Evolutionary conservation across 1,140 invertebrate genomes (phyloP), one percentile per base, ranked within the genome.

Genomic region (Drosophila bocki): DNA sequence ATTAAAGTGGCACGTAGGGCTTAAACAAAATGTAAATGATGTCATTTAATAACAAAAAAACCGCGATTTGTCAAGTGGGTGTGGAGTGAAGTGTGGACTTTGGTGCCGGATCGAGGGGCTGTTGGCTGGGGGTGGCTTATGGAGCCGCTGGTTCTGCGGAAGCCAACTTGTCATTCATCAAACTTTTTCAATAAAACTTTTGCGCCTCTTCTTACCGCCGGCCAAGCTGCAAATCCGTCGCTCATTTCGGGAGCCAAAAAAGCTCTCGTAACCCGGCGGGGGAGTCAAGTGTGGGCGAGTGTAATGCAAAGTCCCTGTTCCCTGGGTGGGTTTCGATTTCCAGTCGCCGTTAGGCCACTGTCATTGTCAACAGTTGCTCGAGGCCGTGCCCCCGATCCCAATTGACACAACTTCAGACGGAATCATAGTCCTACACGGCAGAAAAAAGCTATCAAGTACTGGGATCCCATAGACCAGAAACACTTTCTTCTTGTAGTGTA

Each of bases 111-210:
- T 13, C 3, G 19, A 1, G 17, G 22, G 56, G 7, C 6, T 33
- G 37, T 8, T 11, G 35, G 12, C n/a, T 9, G 15, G 12, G 13
- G 12, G 1, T 35, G 51, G 44, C 37, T 22, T 22, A 11, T 44
- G 33, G 22, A 45, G 48, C 26, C 26, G 35, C 35, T 37, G 59
- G 44, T 26, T 42, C 35, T 32, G 60, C 48, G 71, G 48, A 54
- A 67, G 68, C 70, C 67, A 76, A 82, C 71, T 87, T 87, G 79
- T 82, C 83, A 87, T 82, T 87, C 83, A 82, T 87, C 76, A 87
- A 87, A 87, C 83, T 87, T 87, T 87, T 87, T 87, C 83, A 87
- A 87, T 87, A 88, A 87, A 87, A 87, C 83, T 87, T 87, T 87
- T 77, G 50, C 76, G 68, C 71, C 41, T 62, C 75, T 37, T 50